phyloP scores from a whole-genome alignment of 2,888 invertebrate species.

The Tuta absoluta region DNA sequence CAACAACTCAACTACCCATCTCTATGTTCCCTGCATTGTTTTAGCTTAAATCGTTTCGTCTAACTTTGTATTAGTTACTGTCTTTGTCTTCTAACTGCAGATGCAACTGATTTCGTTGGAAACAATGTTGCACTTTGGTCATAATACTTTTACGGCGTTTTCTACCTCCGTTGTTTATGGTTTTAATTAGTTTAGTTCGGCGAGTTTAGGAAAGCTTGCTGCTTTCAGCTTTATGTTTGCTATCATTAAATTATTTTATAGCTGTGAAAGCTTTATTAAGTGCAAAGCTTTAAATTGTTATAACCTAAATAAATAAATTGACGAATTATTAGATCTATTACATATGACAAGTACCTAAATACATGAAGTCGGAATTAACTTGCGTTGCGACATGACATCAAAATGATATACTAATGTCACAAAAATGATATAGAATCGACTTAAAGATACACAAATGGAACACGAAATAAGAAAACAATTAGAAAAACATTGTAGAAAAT shows the following conservation, averaged over 20 bases:
- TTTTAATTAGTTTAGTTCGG: not conserved
- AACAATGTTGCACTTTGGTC: conserved; percentile 36
- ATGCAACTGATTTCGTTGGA: conserved; percentile 46
- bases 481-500: too few relatives aligned
- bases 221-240: not conserved
- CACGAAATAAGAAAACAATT: too few relatives aligned
- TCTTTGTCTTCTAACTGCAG: conserved; percentile 41
- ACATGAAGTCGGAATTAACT: too few relatives aligned
- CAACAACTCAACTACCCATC: conserved; percentile 10
- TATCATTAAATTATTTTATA: not conserved
- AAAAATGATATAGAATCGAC: too few relatives aligned
- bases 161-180: not conserved
- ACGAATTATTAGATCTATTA: too few relatives aligned
- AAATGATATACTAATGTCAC: too few relatives aligned
- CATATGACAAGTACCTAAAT: too few relatives aligned
- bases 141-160: conserved; percentile 8
- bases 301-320: too few relatives aligned
- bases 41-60: conserved; percentile 5
- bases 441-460: too few relatives aligned
- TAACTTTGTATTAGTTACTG: conserved; percentile 35
- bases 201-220: not conserved
- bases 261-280: not conserved
- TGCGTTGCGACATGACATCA: too few relatives aligned
- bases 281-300: not conserved
- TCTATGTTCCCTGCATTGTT: conserved; percentile 22